Evolutionary conservation across 2,888 invertebrate species (phyloP).

Genomic region (Sesamia inferens): DNA sequence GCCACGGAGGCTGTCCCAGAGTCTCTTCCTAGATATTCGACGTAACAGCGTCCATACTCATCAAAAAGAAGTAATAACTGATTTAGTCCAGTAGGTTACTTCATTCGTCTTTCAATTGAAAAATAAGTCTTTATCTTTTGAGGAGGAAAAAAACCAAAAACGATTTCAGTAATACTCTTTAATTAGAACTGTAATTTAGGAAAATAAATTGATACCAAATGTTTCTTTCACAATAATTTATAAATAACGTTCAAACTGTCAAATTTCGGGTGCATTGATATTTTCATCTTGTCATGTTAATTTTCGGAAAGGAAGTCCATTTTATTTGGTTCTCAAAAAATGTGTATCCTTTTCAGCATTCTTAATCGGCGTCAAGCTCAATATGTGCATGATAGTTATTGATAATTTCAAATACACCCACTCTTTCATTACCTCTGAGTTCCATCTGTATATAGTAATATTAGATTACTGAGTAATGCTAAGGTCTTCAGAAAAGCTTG

Average conservation of each 20-base stretch:
- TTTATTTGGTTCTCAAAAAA: neutral
- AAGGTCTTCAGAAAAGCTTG: no score
- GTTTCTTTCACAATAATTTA: neutral
- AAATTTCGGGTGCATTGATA: neutral
- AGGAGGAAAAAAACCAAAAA: constrained; percentile 8
- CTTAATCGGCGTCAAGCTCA: constrained; percentile 18
- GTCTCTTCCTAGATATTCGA: neutral
- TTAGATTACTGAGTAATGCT: constrained; percentile 6
- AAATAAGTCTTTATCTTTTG: neutral
- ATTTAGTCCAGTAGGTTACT: neutral
- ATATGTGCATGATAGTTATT: constrained; percentile 2
- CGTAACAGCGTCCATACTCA: neutral
- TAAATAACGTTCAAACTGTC: neutral
- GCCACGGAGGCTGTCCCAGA: no score
- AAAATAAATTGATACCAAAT: neutral
- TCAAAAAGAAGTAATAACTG: neutral
- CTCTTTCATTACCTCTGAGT: neutral
- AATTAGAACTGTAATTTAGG: neutral
- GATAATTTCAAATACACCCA: constrained; percentile 24
- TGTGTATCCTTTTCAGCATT: neutral
- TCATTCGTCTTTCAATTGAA: neutral
- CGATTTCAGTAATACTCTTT: neutral
- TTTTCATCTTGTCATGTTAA: neutral
- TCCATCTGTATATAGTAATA: constrained; percentile 39
- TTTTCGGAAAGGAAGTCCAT: neutral